Evolutionary conservation across 2,888 invertebrate genomes (phyloP), one percentile per base, ranked within the genome.

Genomic region (Trichogramma dendrolimi): DNA sequence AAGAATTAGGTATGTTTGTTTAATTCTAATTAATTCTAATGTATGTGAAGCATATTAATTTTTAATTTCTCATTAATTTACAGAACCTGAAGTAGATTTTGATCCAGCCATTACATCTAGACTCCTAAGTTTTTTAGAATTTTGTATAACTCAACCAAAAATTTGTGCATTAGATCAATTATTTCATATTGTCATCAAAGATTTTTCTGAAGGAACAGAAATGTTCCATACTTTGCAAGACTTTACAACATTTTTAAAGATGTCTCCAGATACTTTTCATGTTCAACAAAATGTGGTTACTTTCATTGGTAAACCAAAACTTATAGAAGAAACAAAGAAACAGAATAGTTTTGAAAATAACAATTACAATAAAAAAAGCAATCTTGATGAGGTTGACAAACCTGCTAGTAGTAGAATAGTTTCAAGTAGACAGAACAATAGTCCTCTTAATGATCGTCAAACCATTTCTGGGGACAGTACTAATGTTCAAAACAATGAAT

Each of bases 191-290:
- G 89, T 91, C 46, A 87, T 89, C 55, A 87, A 89, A 5, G 86
- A 87, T 68, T 90, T 90, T 72, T 87, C 89, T 5, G 87, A 88
- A 74, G 89, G 91, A 89, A 85, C 89, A 72, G 89, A 88, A 73
- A 89, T 95, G 82, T 95, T 96, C 73, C 94, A 94, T 77, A 94
- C 92, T 4, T 89, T 93, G 0, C 89, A 90, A 61, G 96, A 96
- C 80, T 82, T 96, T 69, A 88, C 89, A 55, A 94, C 94, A 54
- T 96, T 96, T 77, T 82, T 96, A 58, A 90, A 93, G 79, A 87
- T 96, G 81, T 94, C 96, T 78, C 91, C 94, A n/a, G 92, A 95
- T 78, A 88, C 92, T 72, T 96, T 96, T 81, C 92, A 93, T 78
- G 93, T 96, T 66, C 94, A 96, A 77, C 87, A 93, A 58, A 95